Conservation (phyloP, 2,113 vertebrate genomes). For the Aphyosemion australe region DNA sequence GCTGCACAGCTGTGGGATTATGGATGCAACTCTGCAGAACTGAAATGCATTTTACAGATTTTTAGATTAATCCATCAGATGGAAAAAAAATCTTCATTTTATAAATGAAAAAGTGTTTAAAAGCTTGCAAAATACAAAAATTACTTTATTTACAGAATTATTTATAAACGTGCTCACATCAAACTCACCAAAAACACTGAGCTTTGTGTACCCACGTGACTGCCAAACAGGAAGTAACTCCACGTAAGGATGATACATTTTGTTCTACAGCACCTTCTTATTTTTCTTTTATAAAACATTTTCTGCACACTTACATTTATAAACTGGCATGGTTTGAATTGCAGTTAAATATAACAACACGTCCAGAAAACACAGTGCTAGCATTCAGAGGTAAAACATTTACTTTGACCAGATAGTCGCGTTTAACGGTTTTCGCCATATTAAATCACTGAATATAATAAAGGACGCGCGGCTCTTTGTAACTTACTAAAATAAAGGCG, state of each 20-base stretch:
- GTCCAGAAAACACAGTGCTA: background rate
- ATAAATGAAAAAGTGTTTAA: too few species aligned
- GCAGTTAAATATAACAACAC: background rate
- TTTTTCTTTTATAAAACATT: background rate
- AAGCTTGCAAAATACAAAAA: too few species aligned
- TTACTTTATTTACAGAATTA: background rate
- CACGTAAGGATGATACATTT: background rate
- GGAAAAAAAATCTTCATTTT: too few species aligned
- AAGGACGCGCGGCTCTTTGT: background rate
- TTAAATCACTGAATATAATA: background rate
- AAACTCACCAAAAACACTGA: background rate
- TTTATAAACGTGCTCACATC: background rate
- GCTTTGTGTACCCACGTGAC: constrained; percentile 18
- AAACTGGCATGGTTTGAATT: too few species aligned
- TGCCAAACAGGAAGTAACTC: constrained; percentile 25
- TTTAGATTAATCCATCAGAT: too few species aligned
- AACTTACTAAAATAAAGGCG: constrained; percentile 95
- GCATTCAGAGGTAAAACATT: constrained; percentile 29
- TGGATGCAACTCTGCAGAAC: background rate
- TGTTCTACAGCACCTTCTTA: background rate
- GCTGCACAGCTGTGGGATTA: background rate
- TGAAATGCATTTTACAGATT: too few species aligned
- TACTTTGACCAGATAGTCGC: constrained; percentile 2
- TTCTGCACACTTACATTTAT: background rate
- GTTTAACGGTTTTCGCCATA: background rate